Percentiles rank a stretch among this genome's conserved stretches.
Conservation (phyloP, 2,797 vertebrate genomes). For the Amniataba percoides region DNA sequence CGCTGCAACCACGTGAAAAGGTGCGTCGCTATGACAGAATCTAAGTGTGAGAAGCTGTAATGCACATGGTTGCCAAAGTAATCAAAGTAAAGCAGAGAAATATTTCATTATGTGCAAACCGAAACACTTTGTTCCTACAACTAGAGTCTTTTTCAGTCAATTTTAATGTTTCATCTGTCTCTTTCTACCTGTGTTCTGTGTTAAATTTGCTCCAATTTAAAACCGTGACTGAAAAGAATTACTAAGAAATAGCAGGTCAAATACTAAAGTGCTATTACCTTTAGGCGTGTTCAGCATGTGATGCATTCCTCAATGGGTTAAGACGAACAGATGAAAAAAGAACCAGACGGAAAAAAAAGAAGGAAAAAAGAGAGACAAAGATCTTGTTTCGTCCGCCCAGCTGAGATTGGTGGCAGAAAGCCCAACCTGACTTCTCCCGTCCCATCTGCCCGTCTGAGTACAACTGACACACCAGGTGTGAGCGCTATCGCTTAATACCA, state of each 20-base stretch:
- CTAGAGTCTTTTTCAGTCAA: background rate
- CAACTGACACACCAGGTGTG: slow-evolving; percentile 72
- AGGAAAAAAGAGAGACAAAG: slow-evolving; percentile 25
- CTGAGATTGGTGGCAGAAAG: slow-evolving; percentile 44
- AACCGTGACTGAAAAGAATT: slow-evolving; percentile 4
- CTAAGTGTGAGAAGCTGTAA: background rate
- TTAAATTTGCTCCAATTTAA: background rate
- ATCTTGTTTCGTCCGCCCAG: slow-evolving; percentile 28
- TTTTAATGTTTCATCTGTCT: background rate
- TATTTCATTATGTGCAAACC: background rate
- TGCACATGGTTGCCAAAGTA: slow-evolving; percentile 15
- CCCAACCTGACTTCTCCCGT: slow-evolving; percentile 55
- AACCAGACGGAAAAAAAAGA: slow-evolving; percentile 11
- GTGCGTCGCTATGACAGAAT: slow-evolving; percentile 11
- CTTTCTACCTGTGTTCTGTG: background rate
- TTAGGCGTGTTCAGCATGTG: slow-evolving; percentile 34
- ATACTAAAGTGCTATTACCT: slow-evolving; percentile 61
- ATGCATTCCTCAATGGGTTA: slow-evolving; percentile 30
- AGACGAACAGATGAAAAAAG: slow-evolving; percentile 24
- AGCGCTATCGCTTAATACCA: slow-evolving; percentile 62
- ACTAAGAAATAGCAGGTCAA: slow-evolving; percentile 24
- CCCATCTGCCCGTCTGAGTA: slow-evolving; percentile 68
- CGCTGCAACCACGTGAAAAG: slow-evolving; percentile 25
- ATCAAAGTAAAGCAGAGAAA: slow-evolving; percentile 10
- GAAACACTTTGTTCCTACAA: background rate